phyloP scores from a whole-genome alignment of 2,797 vertebrate genomes.

The Poeciliopsis paucimaculata region DNA sequence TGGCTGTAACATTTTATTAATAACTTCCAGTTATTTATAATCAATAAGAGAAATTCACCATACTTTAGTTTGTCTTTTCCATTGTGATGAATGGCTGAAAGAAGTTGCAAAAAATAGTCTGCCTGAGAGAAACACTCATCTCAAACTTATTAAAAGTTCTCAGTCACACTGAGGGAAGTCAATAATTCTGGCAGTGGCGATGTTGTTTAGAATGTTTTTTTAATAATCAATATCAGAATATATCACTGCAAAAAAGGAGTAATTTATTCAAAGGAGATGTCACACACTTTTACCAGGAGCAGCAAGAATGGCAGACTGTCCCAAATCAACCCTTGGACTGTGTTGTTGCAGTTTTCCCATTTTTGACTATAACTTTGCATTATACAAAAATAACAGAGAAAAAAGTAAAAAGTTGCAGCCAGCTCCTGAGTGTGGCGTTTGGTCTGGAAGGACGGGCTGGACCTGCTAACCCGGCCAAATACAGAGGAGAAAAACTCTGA shows the following conservation, averaged over 20 bases:
- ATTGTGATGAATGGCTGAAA: background rate
- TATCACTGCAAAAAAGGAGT: background rate
- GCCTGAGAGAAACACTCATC: background rate
- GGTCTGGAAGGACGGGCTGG: conserved; percentile 97
- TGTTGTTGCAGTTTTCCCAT: conserved; percentile 79
- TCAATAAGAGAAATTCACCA: background rate
- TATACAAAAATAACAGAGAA: conserved; percentile 63
- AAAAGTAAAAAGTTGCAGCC: conserved; percentile 86
- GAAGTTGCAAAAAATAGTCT: background rate
- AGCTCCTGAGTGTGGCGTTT: conserved; percentile 98
- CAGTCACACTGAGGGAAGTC: background rate
- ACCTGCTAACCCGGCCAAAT: conserved; percentile 95
- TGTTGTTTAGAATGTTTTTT: background rate
- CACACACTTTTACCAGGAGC: background rate
- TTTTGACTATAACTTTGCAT: conserved; percentile 75
- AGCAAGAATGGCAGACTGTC: conserved; percentile 1
- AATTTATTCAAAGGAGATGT: background rate
- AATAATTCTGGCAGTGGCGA: conserved; percentile 1
- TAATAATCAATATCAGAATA: background rate
- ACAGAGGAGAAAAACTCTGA: conserved; percentile 97
- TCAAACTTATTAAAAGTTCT: background rate
- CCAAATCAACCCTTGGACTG: conserved; percentile 85
- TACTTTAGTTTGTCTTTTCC: background rate
- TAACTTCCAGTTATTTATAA: background rate
- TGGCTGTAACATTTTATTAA: background rate